Evolutionary conservation across 2,113 vertebrate species (phyloP), one percentile per base, ranked within the genome.

Genomic region (Kryptolebias marmoratus): DNA sequence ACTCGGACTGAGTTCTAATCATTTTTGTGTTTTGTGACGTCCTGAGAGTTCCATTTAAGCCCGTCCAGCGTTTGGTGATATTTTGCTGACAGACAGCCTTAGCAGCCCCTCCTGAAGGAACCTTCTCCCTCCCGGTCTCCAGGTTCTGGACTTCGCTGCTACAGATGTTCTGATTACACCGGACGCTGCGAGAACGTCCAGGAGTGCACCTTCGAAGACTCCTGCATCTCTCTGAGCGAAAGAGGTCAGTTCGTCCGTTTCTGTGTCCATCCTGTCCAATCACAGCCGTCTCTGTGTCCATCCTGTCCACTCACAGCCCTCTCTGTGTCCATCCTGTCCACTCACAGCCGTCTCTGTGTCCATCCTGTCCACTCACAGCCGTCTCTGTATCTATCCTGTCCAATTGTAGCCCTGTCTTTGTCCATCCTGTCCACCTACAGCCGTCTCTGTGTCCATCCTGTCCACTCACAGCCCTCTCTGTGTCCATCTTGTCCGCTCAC

Each of bases 141-240:
- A 92, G 92, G 87, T 14, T 78, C 68, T 27, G 88, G 77, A 32
- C 91, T 94, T 42, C 79, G 75, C 16, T 94, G 94, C 48, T 94
- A 92, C 18, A 93, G 87, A 12, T 94, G 94, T 31, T 61, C 87
- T 0, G 92, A 93, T 39, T 93, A 93, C 64, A 90, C 92, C 0
- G 91, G 88, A 0, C 81, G 64, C 59, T 94, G 93, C 49, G 11
- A 86, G 27, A 85, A 85, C 18, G 86, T 92, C 27, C 90, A 93
- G 78, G 90, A 92, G 44, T 94, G 93, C 80, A 91, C 90, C 0
- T 90, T 72, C 10, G 92, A 94, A 48, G 93, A 94, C 75, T 86
- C 93, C 2, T 94, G 93, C 48, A 82, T 94, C 9, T 92, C 88
- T 56, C 87, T 94, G 78, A 88, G 85, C 15, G 93, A 93, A 18